These are phyloP conservation scores for Leptinotarsa juncta DNA, from an alignment of 2,888 invertebrate genomes.

Conservation along the genomic window DNA sequence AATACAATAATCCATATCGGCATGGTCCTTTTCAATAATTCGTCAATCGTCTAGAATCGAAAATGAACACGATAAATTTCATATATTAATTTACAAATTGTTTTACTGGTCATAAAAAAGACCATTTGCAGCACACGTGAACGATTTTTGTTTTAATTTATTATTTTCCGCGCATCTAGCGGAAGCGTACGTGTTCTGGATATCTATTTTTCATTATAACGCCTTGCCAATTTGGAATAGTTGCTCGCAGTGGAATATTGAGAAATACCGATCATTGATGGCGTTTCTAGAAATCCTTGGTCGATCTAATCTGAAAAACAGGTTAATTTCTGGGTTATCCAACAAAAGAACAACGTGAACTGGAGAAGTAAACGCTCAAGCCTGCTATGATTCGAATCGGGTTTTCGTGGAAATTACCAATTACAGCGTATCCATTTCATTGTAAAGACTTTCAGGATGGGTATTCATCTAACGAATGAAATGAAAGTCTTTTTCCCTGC, in stretches of 20 bases:
- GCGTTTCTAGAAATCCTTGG: conserved; percentile 11
- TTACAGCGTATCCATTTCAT: not conserved
- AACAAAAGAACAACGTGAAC: not conserved
- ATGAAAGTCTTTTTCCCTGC: not conserved
- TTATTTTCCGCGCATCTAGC: conserved; percentile 37
- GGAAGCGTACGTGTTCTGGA: conserved; percentile 37
- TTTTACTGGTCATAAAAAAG: not conserved
- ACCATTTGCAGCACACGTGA: conserved; percentile 15
- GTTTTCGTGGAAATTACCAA: not conserved
- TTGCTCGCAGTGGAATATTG: conserved; percentile 40
- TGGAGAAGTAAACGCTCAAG: not conserved
- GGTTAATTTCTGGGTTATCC: not conserved
- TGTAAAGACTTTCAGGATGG: not conserved
- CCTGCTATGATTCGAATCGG: not conserved
- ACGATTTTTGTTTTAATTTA: conserved; percentile 40
- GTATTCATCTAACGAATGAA: not conserved
- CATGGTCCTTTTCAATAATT: too few species aligned
- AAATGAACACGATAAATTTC: not conserved
- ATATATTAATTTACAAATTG: not conserved
- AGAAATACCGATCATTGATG: conserved; percentile 44
- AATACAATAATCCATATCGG: too few species aligned
- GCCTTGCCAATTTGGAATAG: conserved; percentile 37
- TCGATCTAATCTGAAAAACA: not conserved
- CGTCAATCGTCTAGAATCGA: too few species aligned
- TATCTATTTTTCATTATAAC: conserved; percentile 40